Base-by-base conservation (phyloP, 2,113 vertebrate genomes). In the Danionella cerebrum region DNA sequence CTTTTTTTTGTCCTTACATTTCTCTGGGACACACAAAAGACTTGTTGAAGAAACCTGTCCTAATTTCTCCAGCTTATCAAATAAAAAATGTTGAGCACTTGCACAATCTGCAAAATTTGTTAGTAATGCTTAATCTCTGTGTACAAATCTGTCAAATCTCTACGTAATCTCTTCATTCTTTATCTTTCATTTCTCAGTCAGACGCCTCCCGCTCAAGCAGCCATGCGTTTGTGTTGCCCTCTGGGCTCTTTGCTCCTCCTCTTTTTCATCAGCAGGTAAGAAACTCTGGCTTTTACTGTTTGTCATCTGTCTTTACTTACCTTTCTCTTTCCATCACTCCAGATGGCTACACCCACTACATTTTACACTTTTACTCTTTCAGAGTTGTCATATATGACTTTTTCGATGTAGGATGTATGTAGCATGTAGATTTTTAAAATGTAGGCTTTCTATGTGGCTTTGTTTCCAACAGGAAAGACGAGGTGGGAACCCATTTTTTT, bases 261-360 rank as follows among this genome's bases (percentile, higher is more conserved):
- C 42, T 36, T 78, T n/a, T 50, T 72, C 60, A 69, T 74, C 22
- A 75, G 65, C 60, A 72, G 76, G 76, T 78, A 72, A 75, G 72
- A 39, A 45, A 45, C 11, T 53, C 38, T n/a, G n/a, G n/a, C n/a
- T n/a, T n/a, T n/a, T n/a, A n/a, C n/a, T n/a, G n/a, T 24, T 57
- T 36, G 6, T 38, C 9, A 24, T 6, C n/a, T n/a, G n/a, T n/a
- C n/a, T n/a, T n/a, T n/a, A 22, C 19, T 25, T 6, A 18, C 29
- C 51, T n/a, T 41, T 6, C 24, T 11, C 47, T 5, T 21, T 33
- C 14, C 14, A 10, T 4, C 25, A 42, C 53, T 33, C 16, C 48
- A 35, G 25, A 47, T 19, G 38, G 35, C n/a, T n/a, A n/a, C n/a
- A n/a, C n/a, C n/a, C n/a, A n/a, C n/a, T n/a, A n/a, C n/a, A n/a